These are phyloP conservation scores for Silurus aristotelis DNA, from an alignment of 2,797 vertebrate species.

Conservation along the genomic window DNA sequence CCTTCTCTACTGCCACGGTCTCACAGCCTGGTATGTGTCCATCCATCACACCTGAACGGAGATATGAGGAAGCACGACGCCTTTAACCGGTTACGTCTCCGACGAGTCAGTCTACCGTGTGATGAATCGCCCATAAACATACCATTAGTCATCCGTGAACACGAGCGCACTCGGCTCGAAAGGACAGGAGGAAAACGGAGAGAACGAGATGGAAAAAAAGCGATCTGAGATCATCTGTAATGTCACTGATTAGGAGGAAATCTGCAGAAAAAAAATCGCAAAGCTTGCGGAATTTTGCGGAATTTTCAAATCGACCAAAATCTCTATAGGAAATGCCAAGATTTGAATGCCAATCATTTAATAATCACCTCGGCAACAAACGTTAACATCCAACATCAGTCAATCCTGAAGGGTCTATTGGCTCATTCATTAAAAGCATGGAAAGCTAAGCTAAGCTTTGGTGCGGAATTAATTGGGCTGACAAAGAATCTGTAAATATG, in stretches of 20 bases:
- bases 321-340: background rate
- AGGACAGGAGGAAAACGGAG: background rate
- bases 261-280: slow-evolving; percentile 17
- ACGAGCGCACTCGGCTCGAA: background rate
- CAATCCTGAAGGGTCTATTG: no score
- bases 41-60: slow-evolving; percentile 29
- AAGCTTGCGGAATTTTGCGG: background rate
- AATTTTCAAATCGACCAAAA: background rate
- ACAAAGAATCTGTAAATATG: background rate
- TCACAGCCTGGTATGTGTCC: background rate
- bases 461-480: no score
- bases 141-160: slow-evolving; percentile 53
- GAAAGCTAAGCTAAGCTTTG: no score
- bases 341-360: background rate
- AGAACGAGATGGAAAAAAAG: background rate
- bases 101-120: slow-evolving; percentile 28
- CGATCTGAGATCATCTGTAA: slow-evolving; percentile 21
- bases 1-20: slow-evolving; percentile 13
- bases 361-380: background rate
- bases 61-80: slow-evolving; percentile 7
- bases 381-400: no score
- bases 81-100: slow-evolving; percentile 50
- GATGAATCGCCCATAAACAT: slow-evolving; percentile 59
- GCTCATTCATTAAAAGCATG: no score
- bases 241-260: slow-evolving; percentile 44